Base-by-base conservation (phyloP, 1,140 invertebrate genomes). In the Steinernema khuongi region DNA sequence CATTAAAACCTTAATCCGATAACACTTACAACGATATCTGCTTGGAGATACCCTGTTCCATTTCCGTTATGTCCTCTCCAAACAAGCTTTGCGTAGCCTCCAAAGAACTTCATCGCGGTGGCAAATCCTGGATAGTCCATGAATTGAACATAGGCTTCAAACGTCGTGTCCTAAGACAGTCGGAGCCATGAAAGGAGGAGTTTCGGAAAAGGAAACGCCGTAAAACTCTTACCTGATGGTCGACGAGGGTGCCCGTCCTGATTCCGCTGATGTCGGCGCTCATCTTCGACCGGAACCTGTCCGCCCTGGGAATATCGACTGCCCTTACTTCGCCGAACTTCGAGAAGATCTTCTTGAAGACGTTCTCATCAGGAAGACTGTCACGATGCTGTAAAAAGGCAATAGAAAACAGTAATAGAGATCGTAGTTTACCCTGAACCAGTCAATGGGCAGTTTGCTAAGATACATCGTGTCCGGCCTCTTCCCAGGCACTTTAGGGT, bases 111-210 rank as follows among this genome's bases (percentile, higher is more conserved):
- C 50, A 60, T 60, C 50, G 50, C 50, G 14, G 50, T 60, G 14
- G 50, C 14, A 22, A 60, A 60, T 60, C 50, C 50, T 4, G 50
- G 14, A 22, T 60, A 60, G 50, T 60, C 50, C 7, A 26, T 22
- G 50, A 60, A 60, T 60, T 60, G 50, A 14, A 60, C 50, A 26
- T 60, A 60, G 26, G 50, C 50, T 60, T 60, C 50, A 60, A 60
- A 60, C 19, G 50, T 60, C 7, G 50, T 60, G 50, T 60, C 50
- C 50, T 60, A 60, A 60, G 50, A 60, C 50, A 60, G 50, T 26
- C 50, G 50, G 4, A 60, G 22, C 14, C 50, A 60, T 60, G 26
- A 60, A 60, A 60, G 26, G 14, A 60, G 14, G 2, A 60, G 11
- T 22, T 17, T 60, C 50, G 11, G 11, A 26, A 22, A 17, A 60